Evolutionary conservation across 2,797 vertebrate species (phyloP).

Genomic region (Distichodus sexfasciatus): DNA sequence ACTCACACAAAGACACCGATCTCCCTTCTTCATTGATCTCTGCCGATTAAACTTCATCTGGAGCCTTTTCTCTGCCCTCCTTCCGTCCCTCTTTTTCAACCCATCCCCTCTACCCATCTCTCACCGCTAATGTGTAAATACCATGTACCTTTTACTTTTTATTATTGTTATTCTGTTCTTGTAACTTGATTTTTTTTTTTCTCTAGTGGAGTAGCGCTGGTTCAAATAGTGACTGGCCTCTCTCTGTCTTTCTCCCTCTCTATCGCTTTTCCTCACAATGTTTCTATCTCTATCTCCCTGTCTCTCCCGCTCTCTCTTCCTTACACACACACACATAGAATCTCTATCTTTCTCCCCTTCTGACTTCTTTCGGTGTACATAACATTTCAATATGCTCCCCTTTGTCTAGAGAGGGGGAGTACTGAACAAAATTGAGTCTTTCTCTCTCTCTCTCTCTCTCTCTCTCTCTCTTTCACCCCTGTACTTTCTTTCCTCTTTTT

Average conservation of each 20-base stretch:
- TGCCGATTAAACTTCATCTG: conserved; percentile 35
- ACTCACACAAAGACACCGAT: not conserved
- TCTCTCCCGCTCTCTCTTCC: not conserved
- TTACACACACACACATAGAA: conserved; percentile 40
- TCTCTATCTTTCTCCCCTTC: not conserved
- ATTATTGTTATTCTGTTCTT: conserved; percentile 77
- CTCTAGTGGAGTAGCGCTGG: conserved; percentile 68
- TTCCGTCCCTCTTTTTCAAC: conserved; percentile 2
- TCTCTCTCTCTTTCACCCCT: conserved; percentile 8
- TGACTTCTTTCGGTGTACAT: conserved; percentile 45
- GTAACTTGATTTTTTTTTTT: conserved; percentile 63
- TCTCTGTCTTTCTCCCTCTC: conserved; percentile 73
- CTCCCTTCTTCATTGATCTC: conserved; percentile 15
- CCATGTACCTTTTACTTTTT: conserved; percentile 79
- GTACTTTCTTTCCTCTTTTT: not conserved
- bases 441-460: not conserved
- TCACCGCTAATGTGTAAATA: conserved; percentile 82
- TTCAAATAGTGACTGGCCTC: conserved; percentile 64
- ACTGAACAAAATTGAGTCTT: conserved; percentile 47
- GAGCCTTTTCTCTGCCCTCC: conserved; percentile 42
- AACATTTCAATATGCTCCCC: conserved; percentile 43
- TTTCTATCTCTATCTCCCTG: conserved; percentile 45
- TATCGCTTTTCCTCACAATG: conserved; percentile 60
- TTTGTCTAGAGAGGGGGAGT: not conserved
- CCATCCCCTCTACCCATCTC: conserved; percentile 44